Evolutionary conservation across 1,140 invertebrate genomes (phyloP), one percentile per base, ranked within the genome.

Genomic region (Zaprionus lachaisei): DNA sequence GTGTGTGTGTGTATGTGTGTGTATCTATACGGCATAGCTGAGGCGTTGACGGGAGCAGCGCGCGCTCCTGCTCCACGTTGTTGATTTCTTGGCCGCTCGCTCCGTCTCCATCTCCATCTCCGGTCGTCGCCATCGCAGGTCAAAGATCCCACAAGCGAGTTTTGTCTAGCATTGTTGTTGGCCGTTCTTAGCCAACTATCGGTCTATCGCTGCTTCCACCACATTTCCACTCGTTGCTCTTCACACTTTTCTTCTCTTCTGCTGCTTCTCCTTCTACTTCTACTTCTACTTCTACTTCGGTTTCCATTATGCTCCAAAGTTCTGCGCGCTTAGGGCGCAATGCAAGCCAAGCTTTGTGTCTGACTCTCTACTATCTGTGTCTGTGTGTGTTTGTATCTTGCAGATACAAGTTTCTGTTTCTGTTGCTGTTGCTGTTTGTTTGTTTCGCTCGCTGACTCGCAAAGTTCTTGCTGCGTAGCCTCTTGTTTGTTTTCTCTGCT

Each of bases 61-160:
- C 14, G 49, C 62, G 70, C 69, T 77, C 61, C 69, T 72, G 77
- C 72, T 81, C 84, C 84, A 89, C 82, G 82, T 83, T 85, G 75
- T 79, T 72, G 64, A 61, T 64, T 69, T 68, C 60, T 66, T 49
- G 41, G 37, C 58, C 70, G 70, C 83, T 82, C 82, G 41, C 41
- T 41, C 6, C 15, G 54, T 34, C 31, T 56, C 65, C 79, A 81
- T 85, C 41, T 41, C n/a, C 15, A 47, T 34, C 31, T 56, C 65
- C 81, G 84, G 84, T 89, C 84, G 84, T 89, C 85, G 87, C 81
- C 84, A 89, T 79, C 69, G 61, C 82, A 90, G 85, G 85, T 90
- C 85, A 90, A 90, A 90, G 85, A 90, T 90, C 85, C 85, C 85
- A 83, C 82, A 87, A 87, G 84, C 84, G 69, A 87, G 84, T 87